These are phyloP conservation scores for Dolichopus griseipennis DNA, from an alignment of 2,888 invertebrate genomes.

Conservation along the genomic window DNA sequence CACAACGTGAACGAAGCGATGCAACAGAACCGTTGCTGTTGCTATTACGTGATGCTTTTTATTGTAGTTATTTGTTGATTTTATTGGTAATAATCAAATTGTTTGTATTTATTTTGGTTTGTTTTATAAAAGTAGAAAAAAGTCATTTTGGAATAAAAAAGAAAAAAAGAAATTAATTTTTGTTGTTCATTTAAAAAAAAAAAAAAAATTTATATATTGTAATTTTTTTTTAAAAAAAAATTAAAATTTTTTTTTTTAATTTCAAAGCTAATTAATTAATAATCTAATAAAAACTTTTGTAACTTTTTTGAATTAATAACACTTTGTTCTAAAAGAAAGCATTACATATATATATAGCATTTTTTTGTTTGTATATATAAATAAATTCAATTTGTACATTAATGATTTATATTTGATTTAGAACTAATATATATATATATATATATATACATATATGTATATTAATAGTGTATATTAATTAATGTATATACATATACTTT, in stretches of 20 bases:
- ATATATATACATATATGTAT: too few relatives aligned
- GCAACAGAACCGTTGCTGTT: slow-evolving; percentile 65
- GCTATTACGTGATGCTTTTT: slow-evolving; percentile 60
- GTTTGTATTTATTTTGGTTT: too few relatives aligned
- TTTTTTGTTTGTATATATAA: background rate
- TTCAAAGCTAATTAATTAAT: background rate
- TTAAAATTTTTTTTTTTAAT: background rate
- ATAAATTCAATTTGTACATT: background rate
- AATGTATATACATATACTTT: too few relatives aligned
- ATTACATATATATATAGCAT: background rate
- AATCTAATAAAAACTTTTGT: background rate
- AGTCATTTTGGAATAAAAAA: slow-evolving; percentile 10
- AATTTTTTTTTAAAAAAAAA: background rate
- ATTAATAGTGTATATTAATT: too few relatives aligned
- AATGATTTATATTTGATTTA: too few relatives aligned
- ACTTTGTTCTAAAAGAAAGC: background rate
- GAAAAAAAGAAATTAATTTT: background rate
- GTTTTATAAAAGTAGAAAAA: slow-evolving; percentile 4
- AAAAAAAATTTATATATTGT: background rate
- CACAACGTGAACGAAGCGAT: slow-evolving; percentile 58
- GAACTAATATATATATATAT: too few relatives aligned
- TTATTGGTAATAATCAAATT: background rate
- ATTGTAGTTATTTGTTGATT: slow-evolving; percentile 23
- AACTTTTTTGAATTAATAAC: background rate
- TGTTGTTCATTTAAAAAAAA: background rate